Conservation (phyloP, 37 sponge, comb jelly and placozoan species). For the Hexactinellida sp. region DNA sequence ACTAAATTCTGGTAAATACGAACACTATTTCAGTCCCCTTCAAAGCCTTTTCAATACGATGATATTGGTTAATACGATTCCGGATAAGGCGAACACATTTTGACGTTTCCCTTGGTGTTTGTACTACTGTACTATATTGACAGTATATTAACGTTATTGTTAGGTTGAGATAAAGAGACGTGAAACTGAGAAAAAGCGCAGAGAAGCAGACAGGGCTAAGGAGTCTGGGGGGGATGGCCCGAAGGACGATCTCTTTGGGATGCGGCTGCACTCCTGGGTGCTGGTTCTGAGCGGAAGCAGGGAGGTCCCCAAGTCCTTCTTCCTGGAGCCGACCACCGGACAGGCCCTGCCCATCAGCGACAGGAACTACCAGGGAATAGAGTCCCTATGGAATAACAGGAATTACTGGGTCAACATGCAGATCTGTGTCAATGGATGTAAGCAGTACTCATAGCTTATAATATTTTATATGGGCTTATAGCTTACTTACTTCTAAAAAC, state of each 20-base stretch:
- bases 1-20: no score
- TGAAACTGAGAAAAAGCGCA: slow-evolving; percentile 16
- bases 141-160: background rate
- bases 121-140: background rate
- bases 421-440: slow-evolving; percentile 74
- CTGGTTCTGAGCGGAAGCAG: slow-evolving; percentile 85
- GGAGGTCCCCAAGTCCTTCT: slow-evolving; percentile 85
- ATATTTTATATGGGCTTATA: no score
- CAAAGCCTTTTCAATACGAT: no score
- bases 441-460: no score
- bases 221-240: slow-evolving; percentile 36
- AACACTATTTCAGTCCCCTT: no score
- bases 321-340: slow-evolving; percentile 84
- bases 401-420: slow-evolving; percentile 99
- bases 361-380: slow-evolving; percentile 75
- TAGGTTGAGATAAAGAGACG: background rate
- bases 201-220: slow-evolving; percentile 31
- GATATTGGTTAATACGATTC: no score
- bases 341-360: slow-evolving; percentile 38
- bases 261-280: slow-evolving; percentile 91
- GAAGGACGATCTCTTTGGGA: slow-evolving; percentile 62
- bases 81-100: no score
- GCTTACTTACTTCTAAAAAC: no score
- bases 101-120: no score
- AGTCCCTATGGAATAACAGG: slow-evolving; percentile 80